phyloP scores from a whole-genome alignment of 2,113 vertebrate species.

The Myrmecobius fasciatus region DNA sequence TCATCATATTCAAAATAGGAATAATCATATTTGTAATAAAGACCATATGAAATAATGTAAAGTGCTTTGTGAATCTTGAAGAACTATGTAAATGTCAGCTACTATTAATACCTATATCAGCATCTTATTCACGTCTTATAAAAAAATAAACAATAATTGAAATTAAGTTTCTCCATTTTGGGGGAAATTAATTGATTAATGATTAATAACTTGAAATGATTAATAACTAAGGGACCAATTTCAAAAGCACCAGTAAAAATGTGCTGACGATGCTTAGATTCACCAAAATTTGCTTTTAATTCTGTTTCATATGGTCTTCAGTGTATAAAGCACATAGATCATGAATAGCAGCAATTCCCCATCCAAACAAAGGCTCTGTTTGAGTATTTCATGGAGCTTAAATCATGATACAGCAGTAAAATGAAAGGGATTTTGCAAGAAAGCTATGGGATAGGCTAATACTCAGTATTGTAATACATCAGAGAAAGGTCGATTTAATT shows the following conservation, averaged over 20 bases:
- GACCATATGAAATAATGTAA: not conserved
- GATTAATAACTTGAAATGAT: not conserved
- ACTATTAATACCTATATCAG: not conserved
- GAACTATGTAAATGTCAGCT: not conserved
- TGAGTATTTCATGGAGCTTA: slow-evolving; percentile 6
- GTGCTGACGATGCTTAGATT: not conserved
- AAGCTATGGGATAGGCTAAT: slow-evolving; percentile 36
- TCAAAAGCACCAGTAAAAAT: slow-evolving; percentile 20
- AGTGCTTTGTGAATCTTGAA: not conserved
- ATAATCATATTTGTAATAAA: not conserved
- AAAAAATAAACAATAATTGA: slow-evolving; percentile 14
- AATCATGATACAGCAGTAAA: not conserved
- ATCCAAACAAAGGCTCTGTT: slow-evolving; percentile 17
- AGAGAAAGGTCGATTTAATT: slow-evolving; percentile 9
- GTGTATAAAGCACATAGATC: slow-evolving; percentile 55
- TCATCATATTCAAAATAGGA: not conserved
- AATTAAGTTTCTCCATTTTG: slow-evolving; percentile 47
- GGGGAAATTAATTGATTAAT: too few species aligned
- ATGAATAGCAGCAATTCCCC: slow-evolving; percentile 13
- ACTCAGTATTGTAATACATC: not conserved
- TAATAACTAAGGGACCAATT: slow-evolving; percentile 51
- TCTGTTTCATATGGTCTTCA: slow-evolving; percentile 29
- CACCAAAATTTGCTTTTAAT: not conserved
- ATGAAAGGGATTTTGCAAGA: slow-evolving; percentile 1
- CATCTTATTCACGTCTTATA: not conserved